A percentile compares a stretch with the other conserved stretches of the same genome.
phyloP scores from a whole-genome alignment of 1,140 invertebrate genomes.

The Araneus ventricosus region DNA sequence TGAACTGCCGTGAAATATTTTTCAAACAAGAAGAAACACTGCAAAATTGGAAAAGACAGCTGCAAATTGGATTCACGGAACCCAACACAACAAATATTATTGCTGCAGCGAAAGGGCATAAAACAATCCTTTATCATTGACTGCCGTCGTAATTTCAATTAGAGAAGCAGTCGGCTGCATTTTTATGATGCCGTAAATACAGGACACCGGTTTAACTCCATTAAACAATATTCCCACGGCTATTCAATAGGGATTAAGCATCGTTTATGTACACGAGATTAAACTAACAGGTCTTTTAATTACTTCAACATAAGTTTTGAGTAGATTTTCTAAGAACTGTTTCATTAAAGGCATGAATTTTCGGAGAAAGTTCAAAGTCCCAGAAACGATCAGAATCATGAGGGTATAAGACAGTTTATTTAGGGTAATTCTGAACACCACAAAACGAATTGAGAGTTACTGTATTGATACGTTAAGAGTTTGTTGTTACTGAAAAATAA shows the following conservation, averaged over 20 bases:
- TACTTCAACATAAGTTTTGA: background rate
- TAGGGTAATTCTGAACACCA: too few species aligned
- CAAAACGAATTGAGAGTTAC: too few species aligned
- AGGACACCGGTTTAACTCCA: background rate
- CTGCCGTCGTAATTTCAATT: constrained; percentile 32
- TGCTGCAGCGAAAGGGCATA: background rate
- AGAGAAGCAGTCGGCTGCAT: background rate
- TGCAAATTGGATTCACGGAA: background rate
- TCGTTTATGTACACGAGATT: background rate
- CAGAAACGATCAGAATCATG: too few species aligned
- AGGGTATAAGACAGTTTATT: too few species aligned
- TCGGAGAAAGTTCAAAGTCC: too few species aligned
- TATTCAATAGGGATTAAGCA: background rate
- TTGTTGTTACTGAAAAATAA: too few species aligned
- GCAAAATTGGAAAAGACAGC: background rate
- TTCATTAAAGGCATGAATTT: background rate
- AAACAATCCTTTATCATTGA: constrained; percentile 16
- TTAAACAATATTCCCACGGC: constrained; percentile 19
- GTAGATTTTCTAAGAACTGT: background rate
- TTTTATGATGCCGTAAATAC: constrained; percentile 33
- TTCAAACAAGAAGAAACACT: background rate
- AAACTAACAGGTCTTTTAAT: background rate
- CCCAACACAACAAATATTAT: background rate
- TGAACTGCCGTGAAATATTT: background rate
- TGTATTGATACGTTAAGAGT: too few species aligned